phyloP scores from a whole-genome alignment of 2,888 invertebrate species.

The Noctua fimbriata region DNA sequence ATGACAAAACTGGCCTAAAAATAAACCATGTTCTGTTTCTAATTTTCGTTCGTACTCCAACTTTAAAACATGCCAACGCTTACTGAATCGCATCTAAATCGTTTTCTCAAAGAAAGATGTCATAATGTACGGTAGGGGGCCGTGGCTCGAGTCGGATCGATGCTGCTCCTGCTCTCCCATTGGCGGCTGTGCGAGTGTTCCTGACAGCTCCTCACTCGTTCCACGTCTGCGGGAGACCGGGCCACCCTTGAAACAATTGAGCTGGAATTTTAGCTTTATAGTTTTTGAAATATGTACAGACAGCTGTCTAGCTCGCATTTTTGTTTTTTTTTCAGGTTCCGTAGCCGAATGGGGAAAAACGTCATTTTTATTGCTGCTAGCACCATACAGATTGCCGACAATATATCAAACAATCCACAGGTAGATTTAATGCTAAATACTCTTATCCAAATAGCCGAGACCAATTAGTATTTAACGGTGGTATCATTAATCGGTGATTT shows the following conservation, averaged over 20 bases:
- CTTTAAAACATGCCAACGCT: background rate
- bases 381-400: background rate
- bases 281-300: background rate
- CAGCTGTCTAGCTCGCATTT: background rate
- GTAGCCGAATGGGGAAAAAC: too few species aligned
- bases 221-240: background rate
- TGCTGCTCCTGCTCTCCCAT: slow-evolving; percentile 51
- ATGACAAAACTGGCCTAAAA: background rate
- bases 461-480: background rate
- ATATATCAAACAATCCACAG: background rate
- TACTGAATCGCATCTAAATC: background rate
- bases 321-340: background rate
- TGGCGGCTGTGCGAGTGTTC: slow-evolving; percentile 57
- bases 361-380: background rate
- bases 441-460: background rate
- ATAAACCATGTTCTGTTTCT: background rate
- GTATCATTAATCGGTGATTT: background rate
- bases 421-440: background rate
- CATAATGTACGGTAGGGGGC: slow-evolving; percentile 17
- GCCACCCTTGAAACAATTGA: slow-evolving; percentile 22
- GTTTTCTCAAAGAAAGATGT: slow-evolving; percentile 18
- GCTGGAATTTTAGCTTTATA: background rate
- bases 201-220: slow-evolving; percentile 56
- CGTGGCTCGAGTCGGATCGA: slow-evolving; percentile 53
- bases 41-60: background rate